Conservation (phyloP, 2,113 vertebrate genomes). For the Psittacara wagleri region DNA sequence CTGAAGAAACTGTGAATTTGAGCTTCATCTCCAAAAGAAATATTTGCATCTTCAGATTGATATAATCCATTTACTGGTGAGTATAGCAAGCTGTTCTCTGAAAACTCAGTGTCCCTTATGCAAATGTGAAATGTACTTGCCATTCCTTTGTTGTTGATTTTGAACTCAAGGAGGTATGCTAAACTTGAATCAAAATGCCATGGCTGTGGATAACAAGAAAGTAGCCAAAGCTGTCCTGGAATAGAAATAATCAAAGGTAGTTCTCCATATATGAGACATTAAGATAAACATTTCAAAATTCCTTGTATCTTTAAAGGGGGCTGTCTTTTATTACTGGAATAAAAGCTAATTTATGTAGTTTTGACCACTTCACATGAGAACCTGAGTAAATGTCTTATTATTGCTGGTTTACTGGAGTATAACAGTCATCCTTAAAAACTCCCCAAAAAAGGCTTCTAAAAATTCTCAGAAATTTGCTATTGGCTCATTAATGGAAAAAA, state of each 20-base stretch:
- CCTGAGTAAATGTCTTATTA: neutral
- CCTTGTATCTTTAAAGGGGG: neutral
- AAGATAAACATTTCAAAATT: neutral
- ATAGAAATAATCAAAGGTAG: neutral
- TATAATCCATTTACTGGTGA: neutral
- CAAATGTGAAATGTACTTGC: neutral
- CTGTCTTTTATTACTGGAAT: neutral
- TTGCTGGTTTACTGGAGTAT: neutral
- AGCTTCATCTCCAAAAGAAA: neutral
- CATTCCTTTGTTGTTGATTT: constrained; percentile 4
- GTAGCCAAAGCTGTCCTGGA: neutral
- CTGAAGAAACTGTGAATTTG: neutral
- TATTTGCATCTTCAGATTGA: neutral
- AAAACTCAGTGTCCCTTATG: neutral
- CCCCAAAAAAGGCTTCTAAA: neutral
- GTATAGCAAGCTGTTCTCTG: neutral
- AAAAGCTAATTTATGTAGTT: neutral
- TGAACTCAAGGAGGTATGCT: neutral
- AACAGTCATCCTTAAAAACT: neutral
- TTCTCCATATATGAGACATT: neutral
- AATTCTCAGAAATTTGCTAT: rapidly evolving
- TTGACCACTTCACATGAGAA: neutral
- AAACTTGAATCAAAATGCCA: neutral
- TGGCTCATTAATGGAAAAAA: neutral
- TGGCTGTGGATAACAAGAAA: neutral